A percentile compares a stretch with the other conserved stretches of the same genome.
Conservation (phyloP, 2,797 vertebrate species). For the Streptopelia turtur region DNA sequence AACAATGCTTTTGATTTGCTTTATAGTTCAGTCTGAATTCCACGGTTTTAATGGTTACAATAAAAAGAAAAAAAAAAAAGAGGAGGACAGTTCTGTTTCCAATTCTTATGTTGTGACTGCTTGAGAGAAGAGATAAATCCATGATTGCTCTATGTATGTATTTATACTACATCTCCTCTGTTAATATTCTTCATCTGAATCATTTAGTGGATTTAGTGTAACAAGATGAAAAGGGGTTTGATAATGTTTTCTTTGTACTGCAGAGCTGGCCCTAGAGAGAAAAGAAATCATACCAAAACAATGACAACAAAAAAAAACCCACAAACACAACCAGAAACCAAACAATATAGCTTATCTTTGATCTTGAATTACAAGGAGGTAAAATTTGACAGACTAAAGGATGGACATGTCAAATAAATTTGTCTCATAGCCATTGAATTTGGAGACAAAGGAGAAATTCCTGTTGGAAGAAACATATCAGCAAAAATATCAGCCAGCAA, state of each 20-base stretch:
- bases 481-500: neutral
- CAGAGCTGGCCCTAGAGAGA: neutral
- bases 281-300: neutral
- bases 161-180: neutral
- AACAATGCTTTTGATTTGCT: neutral
- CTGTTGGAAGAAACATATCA: neutral
- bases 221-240: conserved; percentile 14
- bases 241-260: conserved; percentile 4
- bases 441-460: neutral
- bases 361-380: neutral
- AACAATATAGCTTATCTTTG: neutral
- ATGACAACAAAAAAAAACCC: too few relatives aligned
- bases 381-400: neutral
- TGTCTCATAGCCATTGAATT: neutral
- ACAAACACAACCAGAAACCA: too few relatives aligned
- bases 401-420: neutral
- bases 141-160: neutral
- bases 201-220: conserved; percentile 27
- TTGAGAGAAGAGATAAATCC: neutral
- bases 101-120: neutral
- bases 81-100: neutral
- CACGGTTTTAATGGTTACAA: neutral
- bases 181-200: conserved; percentile 12
- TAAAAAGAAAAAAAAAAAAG: neutral
- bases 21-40: neutral